Conservation (phyloP, 2,113 vertebrate species). For the Zosterops lateralis region DNA sequence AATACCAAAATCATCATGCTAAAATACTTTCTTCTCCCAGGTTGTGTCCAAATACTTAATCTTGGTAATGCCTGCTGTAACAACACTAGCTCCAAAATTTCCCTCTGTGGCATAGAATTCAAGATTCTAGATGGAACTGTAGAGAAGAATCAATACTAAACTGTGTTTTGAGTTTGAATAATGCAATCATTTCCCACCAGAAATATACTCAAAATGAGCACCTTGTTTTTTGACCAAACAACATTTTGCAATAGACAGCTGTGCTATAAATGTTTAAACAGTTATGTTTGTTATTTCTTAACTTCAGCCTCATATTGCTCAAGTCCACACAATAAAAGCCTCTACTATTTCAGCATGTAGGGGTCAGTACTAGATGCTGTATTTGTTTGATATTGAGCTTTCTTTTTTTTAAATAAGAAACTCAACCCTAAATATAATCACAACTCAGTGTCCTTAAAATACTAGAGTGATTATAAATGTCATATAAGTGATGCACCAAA, state of each 20-base stretch:
- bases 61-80: background rate
- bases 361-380: background rate
- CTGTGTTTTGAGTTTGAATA: background rate
- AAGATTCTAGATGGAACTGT: background rate
- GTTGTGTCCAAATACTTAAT: background rate
- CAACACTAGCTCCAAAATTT: background rate
- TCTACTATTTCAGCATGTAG: background rate
- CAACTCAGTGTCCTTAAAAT: background rate
- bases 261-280: background rate
- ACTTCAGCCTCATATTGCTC: background rate
- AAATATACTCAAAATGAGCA: background rate
- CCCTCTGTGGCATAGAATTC: background rate
- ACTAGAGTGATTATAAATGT: background rate
- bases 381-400: background rate
- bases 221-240: background rate
- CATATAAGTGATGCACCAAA: background rate
- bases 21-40: background rate
- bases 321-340: background rate
- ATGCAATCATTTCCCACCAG: background rate
- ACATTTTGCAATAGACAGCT: background rate
- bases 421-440: background rate
- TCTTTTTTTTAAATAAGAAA: background rate
- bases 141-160: background rate
- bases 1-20: background rate
- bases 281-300: background rate